These are phyloP conservation scores for Dolomedes plantarius DNA, from an alignment of 2,888 invertebrate species.

Conservation along the genomic window DNA sequence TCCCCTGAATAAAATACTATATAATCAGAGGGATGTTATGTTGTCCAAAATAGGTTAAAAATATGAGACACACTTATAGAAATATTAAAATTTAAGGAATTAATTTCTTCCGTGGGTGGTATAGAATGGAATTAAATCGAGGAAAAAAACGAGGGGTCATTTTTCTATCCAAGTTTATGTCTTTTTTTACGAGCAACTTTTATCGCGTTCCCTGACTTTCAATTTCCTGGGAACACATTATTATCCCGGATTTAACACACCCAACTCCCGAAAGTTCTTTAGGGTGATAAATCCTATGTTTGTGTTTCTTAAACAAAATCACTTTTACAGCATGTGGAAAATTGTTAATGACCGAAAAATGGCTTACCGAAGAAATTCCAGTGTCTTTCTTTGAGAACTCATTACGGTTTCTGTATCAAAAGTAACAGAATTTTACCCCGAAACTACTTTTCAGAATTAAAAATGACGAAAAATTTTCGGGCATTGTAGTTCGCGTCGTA, in stretches of 20 bases:
- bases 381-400: no score
- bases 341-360: neutral
- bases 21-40: no score
- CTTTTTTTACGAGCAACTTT: neutral
- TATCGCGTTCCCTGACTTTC: neutral
- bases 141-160: neutral
- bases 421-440: no score
- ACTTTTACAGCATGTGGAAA: neutral
- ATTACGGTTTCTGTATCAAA: no score
- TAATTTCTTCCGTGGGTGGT: no score
- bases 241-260: neutral
- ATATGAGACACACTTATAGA: no score
- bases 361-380: neutral
- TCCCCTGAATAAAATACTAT: no score
- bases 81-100: no score
- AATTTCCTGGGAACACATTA: slow-evolving; percentile 2
- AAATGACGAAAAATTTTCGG: no score
- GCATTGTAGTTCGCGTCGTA: no score
- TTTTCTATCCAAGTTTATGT: neutral
- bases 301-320: neutral
- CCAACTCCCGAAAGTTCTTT: neutral
- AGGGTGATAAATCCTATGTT: neutral
- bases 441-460: no score
- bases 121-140: neutral
- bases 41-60: no score